These are phyloP conservation scores for Chaetogeoica ovagalla DNA, from an alignment of 2,888 invertebrate genomes.

Conservation along the genomic window DNA sequence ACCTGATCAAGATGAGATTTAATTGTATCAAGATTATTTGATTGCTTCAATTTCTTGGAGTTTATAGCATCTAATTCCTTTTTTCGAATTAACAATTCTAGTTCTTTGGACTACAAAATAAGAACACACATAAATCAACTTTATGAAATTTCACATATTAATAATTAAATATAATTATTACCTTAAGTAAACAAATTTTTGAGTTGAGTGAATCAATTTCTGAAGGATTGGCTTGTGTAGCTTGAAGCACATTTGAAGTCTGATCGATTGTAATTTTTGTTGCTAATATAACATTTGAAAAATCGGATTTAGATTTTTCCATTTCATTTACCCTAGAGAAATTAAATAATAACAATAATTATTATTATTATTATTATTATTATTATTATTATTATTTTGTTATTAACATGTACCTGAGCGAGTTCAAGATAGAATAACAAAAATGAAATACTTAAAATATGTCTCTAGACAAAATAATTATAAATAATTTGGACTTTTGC, in stretches of 20 bases:
- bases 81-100: conserved; percentile 24
- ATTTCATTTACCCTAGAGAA: conserved; percentile 48
- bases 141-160: background rate
- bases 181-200: conserved; percentile 42
- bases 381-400: conserved; percentile 13
- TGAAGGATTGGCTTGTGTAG: conserved; percentile 48
- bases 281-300: conserved; percentile 35
- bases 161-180: conserved; percentile 9
- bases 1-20: conserved; percentile 44
- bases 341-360: background rate
- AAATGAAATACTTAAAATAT: conserved; percentile 36
- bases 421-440: conserved; percentile 20
- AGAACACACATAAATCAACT: background rate
- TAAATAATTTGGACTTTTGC: conserved; percentile 21
- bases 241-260: conserved; percentile 45
- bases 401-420: conserved; percentile 25
- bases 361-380: conserved; percentile 12
- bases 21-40: conserved; percentile 47
- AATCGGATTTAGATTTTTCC: conserved; percentile 51
- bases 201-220: conserved; percentile 41
- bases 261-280: conserved; percentile 49
- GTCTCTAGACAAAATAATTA: conserved; percentile 42
- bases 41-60: conserved; percentile 34
- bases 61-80: conserved; percentile 43
- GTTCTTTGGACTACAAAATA: conserved; percentile 42